These are phyloP conservation scores for Microctenopoma steveboyesi DNA, from an alignment of 2,797 vertebrate genomes.

Conservation along the genomic window DNA sequence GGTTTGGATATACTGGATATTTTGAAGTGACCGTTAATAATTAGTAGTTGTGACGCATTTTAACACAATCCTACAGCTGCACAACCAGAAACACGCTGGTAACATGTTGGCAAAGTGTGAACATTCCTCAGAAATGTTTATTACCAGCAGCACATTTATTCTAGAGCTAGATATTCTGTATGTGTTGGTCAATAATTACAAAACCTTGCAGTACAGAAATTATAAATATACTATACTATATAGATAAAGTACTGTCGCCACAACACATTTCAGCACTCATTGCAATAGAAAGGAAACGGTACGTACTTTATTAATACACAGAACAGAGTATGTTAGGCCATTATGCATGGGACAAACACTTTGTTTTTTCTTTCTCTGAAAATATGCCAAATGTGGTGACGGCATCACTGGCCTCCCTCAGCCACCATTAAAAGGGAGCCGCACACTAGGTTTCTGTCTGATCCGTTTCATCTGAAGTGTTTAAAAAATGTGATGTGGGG, in stretches of 20 bases:
- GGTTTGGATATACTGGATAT: background rate
- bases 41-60: background rate
- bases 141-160: too few species aligned
- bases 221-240: too few species aligned
- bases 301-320: background rate
- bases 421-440: slow-evolving; percentile 35
- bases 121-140: too few species aligned
- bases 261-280: too few species aligned
- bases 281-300: background rate
- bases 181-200: too few species aligned
- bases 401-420: slow-evolving; percentile 18
- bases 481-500: slow-evolving; percentile 33
- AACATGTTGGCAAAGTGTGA: too few species aligned
- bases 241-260: too few species aligned
- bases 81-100: background rate
- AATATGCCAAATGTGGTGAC: slow-evolving; percentile 31
- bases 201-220: too few species aligned
- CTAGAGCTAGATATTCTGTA: too few species aligned
- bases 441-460: slow-evolving; percentile 34
- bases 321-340: background rate
- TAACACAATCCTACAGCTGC: background rate
- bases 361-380: background rate
- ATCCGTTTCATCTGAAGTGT: slow-evolving; percentile 56
- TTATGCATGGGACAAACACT: background rate
- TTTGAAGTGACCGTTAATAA: background rate